These are phyloP conservation scores for Rhodinocichla rosea DNA, from an alignment of 2,113 vertebrate genomes.

Conservation along the genomic window DNA sequence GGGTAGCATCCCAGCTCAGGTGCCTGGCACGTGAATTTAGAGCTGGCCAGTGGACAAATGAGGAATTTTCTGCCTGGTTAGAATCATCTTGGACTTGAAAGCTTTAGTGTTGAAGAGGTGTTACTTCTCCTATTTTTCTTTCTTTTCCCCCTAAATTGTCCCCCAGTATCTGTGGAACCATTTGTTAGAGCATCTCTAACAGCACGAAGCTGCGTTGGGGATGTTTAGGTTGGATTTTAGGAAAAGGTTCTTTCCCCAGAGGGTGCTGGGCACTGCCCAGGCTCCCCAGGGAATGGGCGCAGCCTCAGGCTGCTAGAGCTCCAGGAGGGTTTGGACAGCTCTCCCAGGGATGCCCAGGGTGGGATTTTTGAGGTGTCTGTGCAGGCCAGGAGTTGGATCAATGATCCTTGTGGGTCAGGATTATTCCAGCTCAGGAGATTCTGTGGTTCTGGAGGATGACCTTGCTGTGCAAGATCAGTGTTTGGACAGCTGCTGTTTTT, in stretches of 20 bases:
- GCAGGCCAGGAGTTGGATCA: rapidly evolving
- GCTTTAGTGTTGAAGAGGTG: neutral
- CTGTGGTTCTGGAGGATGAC: neutral
- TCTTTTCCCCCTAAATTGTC: neutral
- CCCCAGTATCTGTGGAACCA: neutral
- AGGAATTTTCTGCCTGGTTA: neutral
- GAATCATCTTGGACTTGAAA: neutral
- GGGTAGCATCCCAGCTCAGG: no score
- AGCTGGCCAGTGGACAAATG: neutral
- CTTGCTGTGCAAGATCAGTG: neutral
- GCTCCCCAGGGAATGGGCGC: neutral
- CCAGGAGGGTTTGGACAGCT: rapidly evolving
- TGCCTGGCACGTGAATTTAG: neutral
- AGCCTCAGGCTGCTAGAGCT: neutral
- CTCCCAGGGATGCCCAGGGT: rapidly evolving
- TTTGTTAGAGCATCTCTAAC: neutral
- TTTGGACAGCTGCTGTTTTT: neutral
- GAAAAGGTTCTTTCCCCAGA: neutral
- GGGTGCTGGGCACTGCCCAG: neutral
- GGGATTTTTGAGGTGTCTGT: neutral
- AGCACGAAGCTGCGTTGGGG: neutral
- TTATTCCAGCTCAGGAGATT: neutral
- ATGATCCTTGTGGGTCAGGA: neutral
- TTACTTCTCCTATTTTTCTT: neutral
- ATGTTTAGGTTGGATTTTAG: neutral